Evolutionary conservation across 2,888 invertebrate species (phyloP), one percentile per base, ranked within the genome.

Genomic region (Xylocampa areola): DNA sequence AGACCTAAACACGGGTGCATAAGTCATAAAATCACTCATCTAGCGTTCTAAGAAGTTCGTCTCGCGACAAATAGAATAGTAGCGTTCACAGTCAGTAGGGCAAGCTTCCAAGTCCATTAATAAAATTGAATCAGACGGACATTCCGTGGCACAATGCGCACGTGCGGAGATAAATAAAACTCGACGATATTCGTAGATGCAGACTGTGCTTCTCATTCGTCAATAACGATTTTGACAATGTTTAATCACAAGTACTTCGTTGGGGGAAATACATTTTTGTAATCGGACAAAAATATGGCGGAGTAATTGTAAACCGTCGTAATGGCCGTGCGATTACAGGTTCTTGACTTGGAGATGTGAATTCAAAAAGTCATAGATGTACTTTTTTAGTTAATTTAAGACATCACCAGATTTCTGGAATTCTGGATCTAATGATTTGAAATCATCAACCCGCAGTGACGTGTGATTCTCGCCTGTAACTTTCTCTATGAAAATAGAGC

Each of bases 81-180:
- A 79, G 82, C 86, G 87, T 89, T 88, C 89, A 84, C 84, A 90
- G 90, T 93, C 91, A 92, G 86, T 90, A 83, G 94, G 94, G 94
- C 93, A 94, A 91, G 84, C 88, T 89, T 92, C 94, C 94, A 94
- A 93, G 85, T 93, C 94, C 94, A 93, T 94, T 94, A 92, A 93
- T 94, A 94, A 94, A 89, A 93, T 93, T 91, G 94, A 94, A 93
- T 92, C 94, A 92, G 89, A 88, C 90, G 85, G 89, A 90, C 91
- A 92, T 94, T 92, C 92, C 91, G 83, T 77, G 81, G 87, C 88
- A 92, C 90, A 90, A 89, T 89, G 86, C 85, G 88, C 92, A 92
- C 91, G 90, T 90, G 90, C 79, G 83, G 79, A 76, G 79, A 90
- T 91, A 91, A 88, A 90, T 89, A 90, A 87, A 87, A 80, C 77